phyloP scores from a whole-genome alignment of 2,113 vertebrate genomes.

The Prinia subflava region DNA sequence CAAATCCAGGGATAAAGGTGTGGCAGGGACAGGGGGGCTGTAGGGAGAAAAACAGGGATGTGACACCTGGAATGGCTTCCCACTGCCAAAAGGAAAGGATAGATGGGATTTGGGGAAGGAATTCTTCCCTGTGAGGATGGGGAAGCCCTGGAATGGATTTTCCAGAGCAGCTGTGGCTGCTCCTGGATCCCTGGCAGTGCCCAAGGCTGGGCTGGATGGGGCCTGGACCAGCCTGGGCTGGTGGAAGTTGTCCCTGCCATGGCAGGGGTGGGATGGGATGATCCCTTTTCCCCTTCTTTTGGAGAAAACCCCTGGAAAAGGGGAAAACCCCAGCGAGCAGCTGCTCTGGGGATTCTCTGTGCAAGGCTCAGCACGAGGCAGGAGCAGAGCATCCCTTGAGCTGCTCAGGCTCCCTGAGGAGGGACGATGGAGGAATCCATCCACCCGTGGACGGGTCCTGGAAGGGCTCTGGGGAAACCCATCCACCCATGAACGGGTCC shows the following conservation, averaged over 20 bases:
- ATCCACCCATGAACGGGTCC: too few relatives aligned
- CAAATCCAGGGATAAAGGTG: neutral
- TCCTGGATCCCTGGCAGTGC: neutral
- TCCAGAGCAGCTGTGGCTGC: neutral
- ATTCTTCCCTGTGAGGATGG: neutral
- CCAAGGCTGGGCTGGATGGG: neutral
- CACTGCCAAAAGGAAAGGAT: neutral
- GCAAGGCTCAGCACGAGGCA: neutral
- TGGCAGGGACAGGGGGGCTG: neutral
- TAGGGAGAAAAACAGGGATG: rapidly evolving
- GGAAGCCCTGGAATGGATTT: neutral
- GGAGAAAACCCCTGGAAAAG: neutral
- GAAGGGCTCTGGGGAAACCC: neutral
- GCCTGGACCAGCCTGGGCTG: rapidly evolving
- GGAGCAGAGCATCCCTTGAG: neutral
- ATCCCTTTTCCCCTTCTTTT: neutral
- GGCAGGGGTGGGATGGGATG: neutral
- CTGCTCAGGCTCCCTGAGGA: neutral
- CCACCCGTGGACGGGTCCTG: too few relatives aligned
- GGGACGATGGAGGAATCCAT: neutral
- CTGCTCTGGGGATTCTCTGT: neutral
- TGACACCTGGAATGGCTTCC: neutral
- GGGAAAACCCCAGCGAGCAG: rapidly evolving
- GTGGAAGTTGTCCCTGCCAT: neutral
- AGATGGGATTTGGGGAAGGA: neutral